A percentile compares a stretch with the other conserved stretches of the same genome.
These are phyloP conservation scores for Periophthalmus modestus DNA, from an alignment of 2,113 vertebrate species.

Conservation along the genomic window DNA sequence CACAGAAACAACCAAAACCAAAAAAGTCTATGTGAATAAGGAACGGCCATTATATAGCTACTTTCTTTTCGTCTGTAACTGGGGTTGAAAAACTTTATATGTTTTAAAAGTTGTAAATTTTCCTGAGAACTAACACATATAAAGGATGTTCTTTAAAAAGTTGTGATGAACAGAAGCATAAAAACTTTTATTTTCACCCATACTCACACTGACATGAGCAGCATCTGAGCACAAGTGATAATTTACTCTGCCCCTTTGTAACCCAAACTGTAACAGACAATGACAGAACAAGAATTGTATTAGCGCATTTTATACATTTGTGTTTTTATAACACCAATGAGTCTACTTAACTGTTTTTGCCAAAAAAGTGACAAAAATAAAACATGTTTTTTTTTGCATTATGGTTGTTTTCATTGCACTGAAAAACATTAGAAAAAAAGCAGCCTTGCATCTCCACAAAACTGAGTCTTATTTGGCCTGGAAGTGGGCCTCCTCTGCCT, in stretches of 20 bases:
- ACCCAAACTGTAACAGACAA: neutral
- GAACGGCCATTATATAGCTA: slow-evolving; percentile 17
- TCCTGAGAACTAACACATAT: neutral
- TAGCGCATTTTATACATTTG: neutral
- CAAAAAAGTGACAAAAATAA: too few species aligned
- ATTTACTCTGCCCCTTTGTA: neutral
- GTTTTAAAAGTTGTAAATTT: neutral
- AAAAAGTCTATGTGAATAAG: slow-evolving; percentile 21
- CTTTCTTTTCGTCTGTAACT: slow-evolving; percentile 3
- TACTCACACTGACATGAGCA: neutral
- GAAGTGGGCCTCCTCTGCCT: too few species aligned
- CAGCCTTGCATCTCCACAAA: too few species aligned
- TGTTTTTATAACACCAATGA: neutral
- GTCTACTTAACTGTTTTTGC: neutral
- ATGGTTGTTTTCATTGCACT: too few species aligned
- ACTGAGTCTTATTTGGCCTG: too few species aligned
- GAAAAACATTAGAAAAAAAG: too few species aligned
- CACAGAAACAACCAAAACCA: slow-evolving; percentile 41
- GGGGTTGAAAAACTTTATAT: too few species aligned
- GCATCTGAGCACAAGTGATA: neutral
- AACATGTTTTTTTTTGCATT: too few species aligned
- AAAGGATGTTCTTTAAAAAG: too few species aligned
- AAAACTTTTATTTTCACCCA: neutral
- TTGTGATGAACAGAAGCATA: neutral
- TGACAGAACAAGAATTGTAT: neutral